Base-by-base conservation (phyloP, 2,113 vertebrate genomes). In the Chamaetylas fuelleborni region DNA sequence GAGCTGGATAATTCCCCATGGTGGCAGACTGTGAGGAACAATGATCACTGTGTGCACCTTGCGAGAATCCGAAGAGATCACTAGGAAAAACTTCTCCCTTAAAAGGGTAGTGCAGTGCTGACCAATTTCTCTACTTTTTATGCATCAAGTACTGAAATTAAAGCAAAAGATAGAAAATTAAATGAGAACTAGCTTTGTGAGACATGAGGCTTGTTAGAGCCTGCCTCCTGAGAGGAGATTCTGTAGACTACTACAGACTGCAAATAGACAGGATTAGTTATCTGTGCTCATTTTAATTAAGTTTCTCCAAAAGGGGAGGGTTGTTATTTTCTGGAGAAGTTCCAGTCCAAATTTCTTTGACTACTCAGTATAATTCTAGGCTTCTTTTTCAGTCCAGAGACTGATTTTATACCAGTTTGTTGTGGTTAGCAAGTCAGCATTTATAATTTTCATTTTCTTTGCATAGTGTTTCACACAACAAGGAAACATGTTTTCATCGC, bases 1-100 rank as follows among this genome's bases (percentile, higher is more conserved):
- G 43, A 65, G 28, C 20, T n/a, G 40, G 31, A 10, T 16, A 53
- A 1, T 50, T 48, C 9, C 28, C 5, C 0, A 0, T 50, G 38
- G 19, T 5, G 11, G 40, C 8, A 56, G 26, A n/a, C 51, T 70
- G 3, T 15, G 25, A 61, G 6, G 24, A 43, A 4, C 2, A 1
- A 18, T 16, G 11, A 36, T 60, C 34, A 25, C 40, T 48, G 19
- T 31, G 60, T 13, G 19, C 14, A 70, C 6, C 9, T 56, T 71
- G 20, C 15, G 51, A 45, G 33, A 48, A 71, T 50, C 45, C 73
- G 81, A 42, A n/a, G 9, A 86, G 23, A 57, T n/a, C 12, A n/a
- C 8, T 9, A 67, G 26, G 43, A 62, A 72, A 29, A 19, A 14
- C 22, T 25, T 36, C 33, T 86, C 19, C 23, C 24, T 62, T 45